Evolutionary conservation across 2,113 vertebrate genomes (phyloP).

Genomic region (Ceuthmochares aereus): DNA sequence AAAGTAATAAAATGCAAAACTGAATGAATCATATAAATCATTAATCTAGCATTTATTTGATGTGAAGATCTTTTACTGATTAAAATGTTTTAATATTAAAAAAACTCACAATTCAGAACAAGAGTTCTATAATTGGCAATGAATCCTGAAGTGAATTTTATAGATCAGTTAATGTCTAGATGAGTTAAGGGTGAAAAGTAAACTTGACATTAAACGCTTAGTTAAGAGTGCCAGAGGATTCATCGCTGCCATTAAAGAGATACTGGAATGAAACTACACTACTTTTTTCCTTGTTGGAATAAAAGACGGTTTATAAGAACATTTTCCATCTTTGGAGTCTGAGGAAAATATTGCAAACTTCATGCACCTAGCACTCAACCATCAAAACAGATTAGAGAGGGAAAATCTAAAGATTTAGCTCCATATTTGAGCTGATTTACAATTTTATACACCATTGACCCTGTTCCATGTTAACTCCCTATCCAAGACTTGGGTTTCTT

Average conservation of each 20-base stretch:
- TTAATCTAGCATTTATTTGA: slow-evolving; percentile 33
- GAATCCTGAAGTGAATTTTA: slow-evolving; percentile 64
- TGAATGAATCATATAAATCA: neutral
- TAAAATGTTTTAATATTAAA: slow-evolving; percentile 26
- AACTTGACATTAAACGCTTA: slow-evolving; percentile 67
- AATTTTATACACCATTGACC: slow-evolving; percentile 22
- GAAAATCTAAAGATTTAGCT: neutral
- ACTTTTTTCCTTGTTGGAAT: slow-evolving; percentile 12
- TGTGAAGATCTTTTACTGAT: slow-evolving; percentile 29
- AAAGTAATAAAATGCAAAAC: neutral
- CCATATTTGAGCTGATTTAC: neutral
- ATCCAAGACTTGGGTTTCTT: neutral
- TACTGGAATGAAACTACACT: neutral
- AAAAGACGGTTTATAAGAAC: slow-evolving; percentile 31
- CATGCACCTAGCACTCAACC: slow-evolving; percentile 20
- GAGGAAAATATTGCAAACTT: slow-evolving; percentile 20
- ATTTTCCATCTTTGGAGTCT: neutral
- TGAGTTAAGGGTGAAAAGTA: slow-evolving; percentile 65
- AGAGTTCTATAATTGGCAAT: slow-evolving; percentile 59
- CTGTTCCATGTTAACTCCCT: slow-evolving; percentile 1
- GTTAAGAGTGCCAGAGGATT: slow-evolving; percentile 69
- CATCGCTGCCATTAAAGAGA: slow-evolving; percentile 33
- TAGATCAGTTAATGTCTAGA: slow-evolving; percentile 65
- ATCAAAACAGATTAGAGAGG: slow-evolving; percentile 8
- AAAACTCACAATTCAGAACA: slow-evolving; percentile 5